Conservation (phyloP, 1,140 invertebrate genomes). For the Hetaerina americana region DNA sequence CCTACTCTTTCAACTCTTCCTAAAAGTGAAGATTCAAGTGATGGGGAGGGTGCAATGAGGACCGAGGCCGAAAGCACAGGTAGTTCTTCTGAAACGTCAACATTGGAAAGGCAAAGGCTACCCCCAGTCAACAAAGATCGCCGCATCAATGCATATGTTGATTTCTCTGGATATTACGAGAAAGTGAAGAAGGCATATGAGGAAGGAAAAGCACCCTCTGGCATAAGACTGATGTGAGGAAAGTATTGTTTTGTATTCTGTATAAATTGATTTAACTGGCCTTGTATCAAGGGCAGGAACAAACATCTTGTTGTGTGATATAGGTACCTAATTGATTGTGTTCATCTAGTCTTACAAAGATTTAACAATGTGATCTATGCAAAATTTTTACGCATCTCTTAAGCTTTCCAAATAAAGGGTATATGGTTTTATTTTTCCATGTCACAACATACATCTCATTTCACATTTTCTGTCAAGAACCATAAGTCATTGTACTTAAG, state of each 20-base stretch:
- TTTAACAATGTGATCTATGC: too few species aligned
- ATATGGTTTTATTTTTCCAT: too few species aligned
- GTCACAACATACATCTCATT: too few species aligned
- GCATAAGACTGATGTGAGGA: neutral
- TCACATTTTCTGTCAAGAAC: too few species aligned
- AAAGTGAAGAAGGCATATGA: constrained; percentile 45
- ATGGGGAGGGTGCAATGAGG: constrained; percentile 3
- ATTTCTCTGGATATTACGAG: constrained; percentile 69
- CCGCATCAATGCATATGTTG: constrained; percentile 64
- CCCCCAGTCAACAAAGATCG: neutral
- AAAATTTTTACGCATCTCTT: too few species aligned
- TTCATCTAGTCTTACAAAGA: too few species aligned
- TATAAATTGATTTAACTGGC: neutral
- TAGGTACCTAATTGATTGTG: neutral
- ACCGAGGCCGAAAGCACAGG: constrained; percentile 6
- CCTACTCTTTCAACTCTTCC: neutral
- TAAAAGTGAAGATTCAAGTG: constrained; percentile 11
- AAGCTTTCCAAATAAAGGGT: too few species aligned
- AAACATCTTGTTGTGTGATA: neutral
- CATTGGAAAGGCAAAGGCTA: neutral
- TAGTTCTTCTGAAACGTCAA: constrained; percentile 5
- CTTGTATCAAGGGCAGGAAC: neutral
- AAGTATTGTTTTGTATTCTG: neutral
- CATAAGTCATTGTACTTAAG: too few species aligned
- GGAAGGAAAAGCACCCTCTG: neutral